Evolutionary conservation across 2,797 vertebrate genomes (phyloP).

Genomic region (Melanotaenia boesemani): DNA sequence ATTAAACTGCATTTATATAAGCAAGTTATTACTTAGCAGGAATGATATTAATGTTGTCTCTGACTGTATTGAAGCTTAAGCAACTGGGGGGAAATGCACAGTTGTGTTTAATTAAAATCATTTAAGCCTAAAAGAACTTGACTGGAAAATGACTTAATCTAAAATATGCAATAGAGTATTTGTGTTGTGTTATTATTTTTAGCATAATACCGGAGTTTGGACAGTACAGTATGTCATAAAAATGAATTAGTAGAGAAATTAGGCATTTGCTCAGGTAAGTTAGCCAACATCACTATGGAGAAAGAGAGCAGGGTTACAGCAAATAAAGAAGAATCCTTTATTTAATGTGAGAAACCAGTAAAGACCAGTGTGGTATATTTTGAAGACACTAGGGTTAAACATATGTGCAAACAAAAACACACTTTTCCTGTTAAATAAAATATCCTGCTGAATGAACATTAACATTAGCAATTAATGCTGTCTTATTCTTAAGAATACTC

Average conservation of each 20-base stretch:
- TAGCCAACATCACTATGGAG: background rate
- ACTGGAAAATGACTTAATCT: background rate
- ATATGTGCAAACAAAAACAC: no score
- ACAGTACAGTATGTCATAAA: background rate
- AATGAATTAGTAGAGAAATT: background rate
- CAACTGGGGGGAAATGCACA: background rate
- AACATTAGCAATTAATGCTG: background rate
- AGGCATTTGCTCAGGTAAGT: background rate
- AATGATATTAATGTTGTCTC: background rate
- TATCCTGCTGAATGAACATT: background rate
- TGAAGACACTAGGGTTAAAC: no score
- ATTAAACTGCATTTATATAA: background rate
- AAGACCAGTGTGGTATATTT: no score
- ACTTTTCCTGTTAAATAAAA: no score
- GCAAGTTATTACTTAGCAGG: background rate
- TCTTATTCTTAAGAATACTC: background rate
- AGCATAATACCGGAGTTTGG: background rate
- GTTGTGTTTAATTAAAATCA: background rate
- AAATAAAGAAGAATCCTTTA: background rate
- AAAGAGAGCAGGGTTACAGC: background rate
- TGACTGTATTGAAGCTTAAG: background rate
- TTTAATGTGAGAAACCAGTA: no score
- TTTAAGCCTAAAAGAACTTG: background rate
- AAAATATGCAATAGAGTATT: background rate
- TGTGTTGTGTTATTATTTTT: background rate